phyloP scores from a whole-genome alignment of 1,140 invertebrate genomes.

The Plectus sambesii region DNA sequence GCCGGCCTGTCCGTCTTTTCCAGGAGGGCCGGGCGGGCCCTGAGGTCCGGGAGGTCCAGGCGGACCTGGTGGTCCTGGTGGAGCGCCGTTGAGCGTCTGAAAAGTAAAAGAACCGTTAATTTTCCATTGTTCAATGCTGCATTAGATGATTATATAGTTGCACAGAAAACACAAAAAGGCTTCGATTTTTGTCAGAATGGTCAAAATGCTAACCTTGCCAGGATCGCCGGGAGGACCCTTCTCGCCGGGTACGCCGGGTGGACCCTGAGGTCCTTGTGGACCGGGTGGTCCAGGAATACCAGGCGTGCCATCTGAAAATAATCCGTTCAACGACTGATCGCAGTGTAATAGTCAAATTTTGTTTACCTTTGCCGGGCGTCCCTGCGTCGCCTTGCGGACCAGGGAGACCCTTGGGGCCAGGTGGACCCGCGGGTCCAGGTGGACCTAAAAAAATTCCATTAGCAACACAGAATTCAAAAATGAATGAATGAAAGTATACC shows the following conservation, averaged over 20 bases:
- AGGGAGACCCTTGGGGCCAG: conserved; percentile 38
- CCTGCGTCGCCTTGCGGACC: conserved; percentile 43
- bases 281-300: conserved; percentile 39
- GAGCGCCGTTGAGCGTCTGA: conserved; percentile 34
- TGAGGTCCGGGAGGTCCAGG: conserved; percentile 35
- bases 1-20: conserved; percentile 39
- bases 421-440: conserved; percentile 36
- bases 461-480: neutral
- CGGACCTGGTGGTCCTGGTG: conserved; percentile 40
- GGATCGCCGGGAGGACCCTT: conserved; percentile 39
- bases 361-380: conserved; percentile 32
- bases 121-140: too few relatives aligned
- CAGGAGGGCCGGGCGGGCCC: conserved; percentile 28
- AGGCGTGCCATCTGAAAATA: conserved; percentile 40
- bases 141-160: too few relatives aligned
- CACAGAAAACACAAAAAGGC: too few relatives aligned
- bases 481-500: conserved; percentile 14
- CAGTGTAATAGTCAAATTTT: too few relatives aligned
- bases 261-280: conserved; percentile 40
- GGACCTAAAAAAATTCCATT: conserved; percentile 7
- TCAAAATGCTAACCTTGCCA: too few relatives aligned
- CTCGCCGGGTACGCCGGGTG: conserved; percentile 38
- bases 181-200: too few relatives aligned
- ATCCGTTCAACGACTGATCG: too few relatives aligned
- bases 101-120: neutral